phyloP scores from a whole-genome alignment of 2,113 vertebrate genomes.

The Leucopsar rothschildi region DNA sequence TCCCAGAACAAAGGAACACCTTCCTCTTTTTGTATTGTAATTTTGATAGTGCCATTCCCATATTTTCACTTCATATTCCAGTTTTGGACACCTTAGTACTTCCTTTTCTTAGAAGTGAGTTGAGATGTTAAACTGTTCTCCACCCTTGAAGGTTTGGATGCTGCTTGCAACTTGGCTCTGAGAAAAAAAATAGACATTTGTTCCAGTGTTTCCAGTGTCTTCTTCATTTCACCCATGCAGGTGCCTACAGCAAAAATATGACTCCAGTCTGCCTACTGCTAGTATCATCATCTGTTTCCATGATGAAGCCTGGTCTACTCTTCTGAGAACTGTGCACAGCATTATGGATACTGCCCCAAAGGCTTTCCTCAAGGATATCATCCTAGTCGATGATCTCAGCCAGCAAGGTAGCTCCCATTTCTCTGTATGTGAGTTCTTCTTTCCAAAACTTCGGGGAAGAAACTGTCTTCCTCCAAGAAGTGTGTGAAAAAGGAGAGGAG shows the following conservation, averaged over 20 bases:
- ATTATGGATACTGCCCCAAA: constrained; percentile 79
- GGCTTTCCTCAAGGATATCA: constrained; percentile 78
- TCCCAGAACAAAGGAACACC: background rate
- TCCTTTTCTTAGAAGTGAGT: background rate
- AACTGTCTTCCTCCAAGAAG: background rate
- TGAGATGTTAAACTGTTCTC: background rate
- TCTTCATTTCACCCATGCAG: constrained; percentile 55
- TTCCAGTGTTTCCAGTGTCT: background rate
- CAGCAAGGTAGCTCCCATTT: constrained; percentile 73
- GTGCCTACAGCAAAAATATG: constrained; percentile 75
- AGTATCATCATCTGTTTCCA: constrained; percentile 87
- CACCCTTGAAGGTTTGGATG: background rate
- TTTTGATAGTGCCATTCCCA: background rate
- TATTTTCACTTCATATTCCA: background rate
- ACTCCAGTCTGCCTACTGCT: constrained; percentile 76
- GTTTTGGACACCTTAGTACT: background rate
- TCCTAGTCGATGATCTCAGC: constrained; percentile 87
- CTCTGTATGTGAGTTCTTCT: background rate
- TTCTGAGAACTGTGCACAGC: constrained; percentile 86
- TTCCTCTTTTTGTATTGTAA: background rate
- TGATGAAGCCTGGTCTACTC: constrained; percentile 83
- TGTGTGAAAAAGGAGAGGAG: background rate
- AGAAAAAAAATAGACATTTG: background rate
- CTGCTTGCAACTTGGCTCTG: background rate
- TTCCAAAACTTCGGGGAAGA: background rate